Base-by-base conservation (phyloP, 2,797 vertebrate species). In the Antennarius maculatus region DNA sequence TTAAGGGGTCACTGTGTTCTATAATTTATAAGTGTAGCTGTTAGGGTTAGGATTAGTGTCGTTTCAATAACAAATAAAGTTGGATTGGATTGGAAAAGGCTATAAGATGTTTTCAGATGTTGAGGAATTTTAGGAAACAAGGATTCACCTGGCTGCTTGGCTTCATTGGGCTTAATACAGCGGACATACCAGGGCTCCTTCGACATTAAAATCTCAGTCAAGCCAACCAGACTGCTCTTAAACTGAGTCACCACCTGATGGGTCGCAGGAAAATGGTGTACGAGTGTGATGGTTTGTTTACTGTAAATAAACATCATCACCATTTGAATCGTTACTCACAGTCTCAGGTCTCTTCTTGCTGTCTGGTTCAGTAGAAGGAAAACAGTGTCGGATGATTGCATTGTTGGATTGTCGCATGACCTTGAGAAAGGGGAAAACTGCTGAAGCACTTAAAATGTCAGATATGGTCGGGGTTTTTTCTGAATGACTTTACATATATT, bases 151-250 rank as follows among this genome's bases (percentile, higher is more conserved):
- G 95, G 93, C 71, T 96, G 94, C 80, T 99, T 99, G 88, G 91
- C 91, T 43, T 96, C 95, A 0, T 99, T 99, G 7, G 97, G 97
- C 88, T 99, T 99, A 69, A 99, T 95, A 79, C 97, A 99, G 42
- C 97, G 94, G 74, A 99, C 86, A 0, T 99, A 99, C 0, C 96
- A 97, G 2, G 97, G 94, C 61, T 98, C 96, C 83, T 99, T 99
- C 65, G 95, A 95, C 94, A 94, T 95, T 37, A 99, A 90, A 83
- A 97, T 97, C 54, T 97, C 96, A 2, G 96, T 94, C 59, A 98
- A 92, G 4, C 95, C 95, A 3, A 71, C 91, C 76, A 98, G 89
- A 8, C 97, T 99, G 87, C 81, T 95, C 82, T 98, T 98, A 85
- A 98, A 99, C 92, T 99, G 97, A 39, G 96, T 97, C 48, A 95